Base-by-base conservation (phyloP, 2,113 vertebrate genomes). In the Columba janthina region DNA sequence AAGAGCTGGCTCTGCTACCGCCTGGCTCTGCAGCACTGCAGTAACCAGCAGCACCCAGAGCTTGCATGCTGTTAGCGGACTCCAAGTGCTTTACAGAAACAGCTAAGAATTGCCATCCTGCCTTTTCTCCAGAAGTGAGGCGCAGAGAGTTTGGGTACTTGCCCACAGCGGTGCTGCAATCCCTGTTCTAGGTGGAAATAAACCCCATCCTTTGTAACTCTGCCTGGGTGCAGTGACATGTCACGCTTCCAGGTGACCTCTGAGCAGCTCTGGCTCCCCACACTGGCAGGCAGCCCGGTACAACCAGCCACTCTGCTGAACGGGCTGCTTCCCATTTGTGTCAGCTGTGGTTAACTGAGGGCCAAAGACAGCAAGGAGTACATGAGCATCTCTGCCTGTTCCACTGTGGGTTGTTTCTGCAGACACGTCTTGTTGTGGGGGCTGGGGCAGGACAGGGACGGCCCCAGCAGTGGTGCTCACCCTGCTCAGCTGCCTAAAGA, bases 251-350 rank as follows among this genome's bases (percentile, higher is more conserved):
- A 11, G 54, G 2, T 4, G 12, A 72, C 25, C 67, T 38, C 36
- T 9, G 32, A 64, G 81, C 38, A 72, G 28, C 44, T 57, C 34
- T 17, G 50, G 24, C 44, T 53, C 53, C 5, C 29, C 48, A 22
- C 4, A 3, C 25, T 0, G 0, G 15, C 2, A 9, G 11, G 19
- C 61, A 56, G 36, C 14, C 1, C 1, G 79, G 57, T 56, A 75
- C 66, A 16, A 6, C 25, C 31, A 58, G 15, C 34, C n/a, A 71
- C 48, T 26, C 53, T 54, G 60, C 2, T 0, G 46, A 31, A 12
- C 3, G 2, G 24, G 24, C 14, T 51, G 26, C 24, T 6, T 31
- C 42, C 32, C 6, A 5, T 6, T 29, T 0, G 0, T 21, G 22
- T 22, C 88, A 77, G 86, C 9, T 2, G 11, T 31, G 51, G n/a